Base-by-base conservation (phyloP, 37 sponge, comb jelly and placozoan species). In the Amphimedon queenslandica region DNA sequence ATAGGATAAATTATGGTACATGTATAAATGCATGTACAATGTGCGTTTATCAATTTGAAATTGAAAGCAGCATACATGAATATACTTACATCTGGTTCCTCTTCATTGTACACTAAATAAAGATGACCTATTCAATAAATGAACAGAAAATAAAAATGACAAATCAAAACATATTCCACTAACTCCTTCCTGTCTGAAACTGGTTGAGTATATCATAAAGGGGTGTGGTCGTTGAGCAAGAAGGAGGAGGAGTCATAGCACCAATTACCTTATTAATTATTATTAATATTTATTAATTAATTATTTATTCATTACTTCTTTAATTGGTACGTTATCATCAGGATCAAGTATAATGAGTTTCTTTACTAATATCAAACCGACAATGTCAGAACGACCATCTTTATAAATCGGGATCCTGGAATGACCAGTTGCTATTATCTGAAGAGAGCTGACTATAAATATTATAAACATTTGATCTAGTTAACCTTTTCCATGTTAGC, bases 161-260 rank as follows among this genome's bases (percentile, higher is more conserved):
- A 47, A 47, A 18, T 18, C 53, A 47, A 47, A 13, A 13, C 53
- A 47, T 47, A 47, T 47, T 47, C 53, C 53, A 47, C 85, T 82
- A 29, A 92, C 93, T 87, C 24, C 69, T 79, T 57, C 89, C 93
- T 29, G 79, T 83, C 64, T 88, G 89, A 76, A 92, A 92, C 40
- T 75, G 51, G 70, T 92, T 92, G 34, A 92, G 81, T 4, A 83
- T 57, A 40, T 83, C 82, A 61, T 76, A 92, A 61, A 92, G 82
- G 24, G 93, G 89, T 30, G 63, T 83, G 57, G 60, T 67, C 3
- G 77, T 71, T 1, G 76, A 63, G 40, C 90, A 90, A 47, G 80
- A 80, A 27, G 86, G 90, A 13, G 85, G 90, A 29, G 75, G 57
- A 1, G 28, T 70, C 29, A 57, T 29, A 0, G 87, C 70, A 31